Evolutionary conservation across 2,888 invertebrate species (phyloP), one percentile per base, ranked within the genome.

Genomic region (Cephus spinipes): DNA sequence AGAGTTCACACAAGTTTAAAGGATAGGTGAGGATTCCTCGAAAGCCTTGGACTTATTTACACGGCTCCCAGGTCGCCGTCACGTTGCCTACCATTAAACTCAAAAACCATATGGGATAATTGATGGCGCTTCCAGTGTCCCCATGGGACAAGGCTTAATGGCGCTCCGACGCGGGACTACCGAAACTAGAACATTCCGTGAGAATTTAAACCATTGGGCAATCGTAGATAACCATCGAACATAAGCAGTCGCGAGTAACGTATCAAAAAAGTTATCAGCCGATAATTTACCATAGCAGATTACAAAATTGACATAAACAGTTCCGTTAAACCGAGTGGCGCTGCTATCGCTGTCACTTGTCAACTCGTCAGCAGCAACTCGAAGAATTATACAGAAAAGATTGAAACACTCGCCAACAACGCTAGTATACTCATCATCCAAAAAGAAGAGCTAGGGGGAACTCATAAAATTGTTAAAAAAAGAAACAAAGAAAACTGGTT

Each of bases 31-130:
- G 76, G 69, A 78, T 81, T 80, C 78, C 80, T 74, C 68, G 80
- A 80, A 80, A 78, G 73, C 80, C 80, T 80, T 80, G 80, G 76
- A 80, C 73, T 75, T 77, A 71, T 81, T 81, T 80, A 77, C 80
- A 77, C 71, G 79, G 68, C 36, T 77, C 69, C 30, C 33, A 68
- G 73, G 55, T 74, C 76, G 74, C 12, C 12, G 68, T 36, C 68
- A 15, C 69, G 71, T 30, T 35, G 69, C 73, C 69, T 55, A 55
- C 55, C 55, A 55, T 55, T 55, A 55, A 55, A 55, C 55, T 55
- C 55, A 9, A 55, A 55, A 55, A 55, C 55, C 55, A 55, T 55
- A 55, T 55, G 55, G 55, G 55, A 55, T 23, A 55, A 55, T 55
- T 55, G 23, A 23, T 55, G 55, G 55, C 55, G 55, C 55, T 55